These are phyloP conservation scores for Argyrosomus japonicus DNA, from an alignment of 2,113 vertebrate species.

Conservation along the genomic window DNA sequence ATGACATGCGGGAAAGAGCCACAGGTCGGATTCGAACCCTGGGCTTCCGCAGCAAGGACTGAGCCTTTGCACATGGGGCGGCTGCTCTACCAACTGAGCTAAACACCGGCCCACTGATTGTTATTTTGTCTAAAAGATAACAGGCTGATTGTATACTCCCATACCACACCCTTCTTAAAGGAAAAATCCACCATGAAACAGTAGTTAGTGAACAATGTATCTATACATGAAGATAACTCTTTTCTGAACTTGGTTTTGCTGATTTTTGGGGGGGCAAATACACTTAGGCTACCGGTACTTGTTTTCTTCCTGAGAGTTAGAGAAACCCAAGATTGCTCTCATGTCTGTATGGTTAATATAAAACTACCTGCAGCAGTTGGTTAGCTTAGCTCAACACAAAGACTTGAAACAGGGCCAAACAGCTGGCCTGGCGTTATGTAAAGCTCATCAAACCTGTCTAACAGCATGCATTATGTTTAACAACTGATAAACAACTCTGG, in stretches of 20 bases:
- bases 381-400: background rate
- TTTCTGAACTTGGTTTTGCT: no score
- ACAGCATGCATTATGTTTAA: background rate
- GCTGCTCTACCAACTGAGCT: no score
- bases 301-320: background rate
- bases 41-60: no score
- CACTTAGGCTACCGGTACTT: no score
- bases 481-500: background rate
- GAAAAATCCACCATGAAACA: background rate
- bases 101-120: no score
- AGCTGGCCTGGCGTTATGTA: background rate
- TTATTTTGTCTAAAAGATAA: background rate
- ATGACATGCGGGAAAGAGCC: no score
- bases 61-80: no score
- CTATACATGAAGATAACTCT: no score
- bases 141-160: background rate
- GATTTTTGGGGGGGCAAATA: no score
- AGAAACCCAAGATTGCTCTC: background rate
- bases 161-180: background rate
- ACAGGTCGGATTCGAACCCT: no score
- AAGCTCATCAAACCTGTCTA: background rate
- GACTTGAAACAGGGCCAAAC: background rate
- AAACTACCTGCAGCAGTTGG: background rate
- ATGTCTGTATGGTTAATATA: background rate
- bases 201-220: background rate